phyloP scores from a whole-genome alignment of 2,113 vertebrate species.

The Nansenia antarctica region DNA sequence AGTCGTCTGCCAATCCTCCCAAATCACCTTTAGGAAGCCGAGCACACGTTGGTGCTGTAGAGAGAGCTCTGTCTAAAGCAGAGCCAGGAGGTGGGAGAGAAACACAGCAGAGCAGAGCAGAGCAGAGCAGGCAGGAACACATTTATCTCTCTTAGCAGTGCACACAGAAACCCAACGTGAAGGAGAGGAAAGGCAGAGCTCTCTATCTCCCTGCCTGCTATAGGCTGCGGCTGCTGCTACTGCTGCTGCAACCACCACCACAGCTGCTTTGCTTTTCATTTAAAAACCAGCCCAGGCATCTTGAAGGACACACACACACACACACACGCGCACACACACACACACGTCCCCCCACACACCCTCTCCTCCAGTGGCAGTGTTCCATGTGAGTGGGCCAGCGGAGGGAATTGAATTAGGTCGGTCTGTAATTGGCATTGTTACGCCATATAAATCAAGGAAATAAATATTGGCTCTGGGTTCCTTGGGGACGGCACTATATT shows the following conservation, averaged over 20 bases:
- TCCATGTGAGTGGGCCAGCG: slow-evolving; percentile 49
- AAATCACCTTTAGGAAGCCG: neutral
- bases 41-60: neutral
- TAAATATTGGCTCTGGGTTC: slow-evolving; percentile 66
- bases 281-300: slow-evolving; percentile 22
- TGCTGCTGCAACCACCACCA: neutral
- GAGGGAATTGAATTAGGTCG: slow-evolving; percentile 65
- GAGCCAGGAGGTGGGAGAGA: neutral
- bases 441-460: slow-evolving; percentile 74
- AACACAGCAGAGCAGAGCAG: neutral
- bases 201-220: slow-evolving; percentile 30
- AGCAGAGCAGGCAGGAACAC: slow-evolving; percentile 27
- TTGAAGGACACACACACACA: neutral
- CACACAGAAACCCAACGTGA: slow-evolving; percentile 47
- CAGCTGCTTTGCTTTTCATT: slow-evolving; percentile 33
- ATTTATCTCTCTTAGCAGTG: slow-evolving; percentile 58
- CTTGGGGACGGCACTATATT: slow-evolving; percentile 52
- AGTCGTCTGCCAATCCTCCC: neutral
- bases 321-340: neutral
- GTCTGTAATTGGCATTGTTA: slow-evolving; percentile 66
- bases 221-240: slow-evolving; percentile 1
- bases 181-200: slow-evolving; percentile 11
- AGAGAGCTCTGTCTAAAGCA: neutral
- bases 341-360: neutral
- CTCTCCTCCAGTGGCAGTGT: slow-evolving; percentile 21